Base-by-base conservation (phyloP, 1,140 invertebrate species). In the Eciton burchellii region DNA sequence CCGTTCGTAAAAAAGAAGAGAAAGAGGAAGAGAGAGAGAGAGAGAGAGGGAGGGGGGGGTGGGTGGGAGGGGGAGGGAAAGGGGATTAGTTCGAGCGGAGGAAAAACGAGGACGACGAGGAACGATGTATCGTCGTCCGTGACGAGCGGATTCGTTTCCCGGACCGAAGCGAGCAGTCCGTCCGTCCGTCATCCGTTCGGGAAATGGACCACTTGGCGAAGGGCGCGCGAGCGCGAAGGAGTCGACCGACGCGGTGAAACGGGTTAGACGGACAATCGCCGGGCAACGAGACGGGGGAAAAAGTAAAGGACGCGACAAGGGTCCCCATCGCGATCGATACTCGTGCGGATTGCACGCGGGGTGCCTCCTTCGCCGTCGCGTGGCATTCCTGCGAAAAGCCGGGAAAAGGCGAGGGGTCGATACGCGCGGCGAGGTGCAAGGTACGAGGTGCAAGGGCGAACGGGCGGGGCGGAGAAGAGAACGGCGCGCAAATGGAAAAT, bases 401-500 rank as follows among this genome's bases (percentile, higher is more conserved):
- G 21, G 16, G 35, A 24, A 68, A 19, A n/a, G n/a, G n/a, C 12
- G 6, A 43, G 43, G 12, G 47, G 35, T 59, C 49, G 41, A 29
- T 14, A 19, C 56, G 21, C 26, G 65, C 19, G 41, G 19, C 24
- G 24, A 14, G 5, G 57, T 41, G 35, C 24, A 54, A 43, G 29
- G 35, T 35, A 6, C n/a, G 19, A 21, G 26, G 45, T 9, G n/a
- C 21, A 57, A 43, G 35, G 35, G 35, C n/a, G 35, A 35, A 35
- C 35, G 2, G 35, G 2, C 12, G 47, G 47, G 35, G 29, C 0
- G 11, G 5, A 8, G 6, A 9, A n/a, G 19, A 21, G 47, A 62
- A 65, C 1, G 35, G 45, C 14, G 43, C 24, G 60, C 52, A 68
- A 81, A 85, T 82, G 65, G 77, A 74, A 83, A 85, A 85, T n/a